phyloP scores from a whole-genome alignment of 2,888 invertebrate species.

The Perdita meconis region DNA sequence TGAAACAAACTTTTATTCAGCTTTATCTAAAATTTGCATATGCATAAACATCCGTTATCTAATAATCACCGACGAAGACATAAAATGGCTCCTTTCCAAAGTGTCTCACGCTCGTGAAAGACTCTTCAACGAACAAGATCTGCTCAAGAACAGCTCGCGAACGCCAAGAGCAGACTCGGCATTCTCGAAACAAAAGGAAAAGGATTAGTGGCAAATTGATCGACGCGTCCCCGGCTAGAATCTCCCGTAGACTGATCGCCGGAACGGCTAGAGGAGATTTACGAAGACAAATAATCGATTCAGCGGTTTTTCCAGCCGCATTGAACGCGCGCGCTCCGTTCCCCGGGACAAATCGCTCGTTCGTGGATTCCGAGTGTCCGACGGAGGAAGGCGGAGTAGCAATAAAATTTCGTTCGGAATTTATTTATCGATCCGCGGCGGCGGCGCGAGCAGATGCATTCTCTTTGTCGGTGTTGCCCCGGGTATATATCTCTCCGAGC shows the following conservation, averaged over 20 bases:
- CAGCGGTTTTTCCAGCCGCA: constrained; percentile 42
- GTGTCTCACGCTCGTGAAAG: too few relatives aligned
- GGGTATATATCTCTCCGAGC: constrained; percentile 50
- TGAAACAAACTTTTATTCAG: too few relatives aligned
- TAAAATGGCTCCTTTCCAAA: too few relatives aligned
- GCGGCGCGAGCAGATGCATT: constrained; percentile 43
- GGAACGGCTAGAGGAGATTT: constrained; percentile 34
- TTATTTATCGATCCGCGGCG: constrained; percentile 56
- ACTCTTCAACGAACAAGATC: too few relatives aligned
- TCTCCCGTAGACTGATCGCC: constrained; percentile 4
- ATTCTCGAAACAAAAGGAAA: neutral
- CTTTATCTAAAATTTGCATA: too few relatives aligned
- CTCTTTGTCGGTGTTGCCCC: constrained; percentile 47
- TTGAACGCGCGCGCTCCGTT: constrained; percentile 32
- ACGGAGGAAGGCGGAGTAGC: constrained; percentile 14
- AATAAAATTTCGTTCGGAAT: constrained; percentile 59
- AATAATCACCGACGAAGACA: too few relatives aligned
- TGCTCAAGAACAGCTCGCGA: too few relatives aligned
- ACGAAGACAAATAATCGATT: constrained; percentile 52
- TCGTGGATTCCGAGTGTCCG: constrained; percentile 28
- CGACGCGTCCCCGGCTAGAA: constrained; percentile 16
- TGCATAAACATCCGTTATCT: too few relatives aligned
- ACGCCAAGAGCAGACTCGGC: too few relatives aligned
- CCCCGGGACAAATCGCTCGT: constrained; percentile 43
- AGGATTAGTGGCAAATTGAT: constrained; percentile 25